Percentiles rank a stretch among this genome's conserved stretches.
Evolutionary conservation across 2,797 vertebrate species (phyloP).

Genomic region (Myotis planiceps): DNA sequence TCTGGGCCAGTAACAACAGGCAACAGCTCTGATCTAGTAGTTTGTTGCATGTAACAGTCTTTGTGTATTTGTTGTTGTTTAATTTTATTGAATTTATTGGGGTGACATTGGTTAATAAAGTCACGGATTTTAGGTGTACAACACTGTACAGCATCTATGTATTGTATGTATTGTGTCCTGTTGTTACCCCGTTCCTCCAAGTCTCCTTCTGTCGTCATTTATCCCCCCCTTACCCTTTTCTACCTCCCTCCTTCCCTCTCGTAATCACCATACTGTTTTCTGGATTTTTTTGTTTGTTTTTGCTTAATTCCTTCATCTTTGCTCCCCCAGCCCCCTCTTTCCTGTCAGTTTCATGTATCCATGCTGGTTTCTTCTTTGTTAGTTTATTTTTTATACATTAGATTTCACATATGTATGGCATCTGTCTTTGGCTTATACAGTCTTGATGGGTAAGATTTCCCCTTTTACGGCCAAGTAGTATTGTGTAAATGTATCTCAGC

Average conservation of each 20-base stretch:
- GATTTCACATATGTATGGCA: not conserved
- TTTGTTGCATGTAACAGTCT: no score
- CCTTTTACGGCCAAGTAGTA: not conserved
- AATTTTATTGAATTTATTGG: not conserved
- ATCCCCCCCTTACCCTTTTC: not conserved
- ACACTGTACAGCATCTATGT: not conserved
- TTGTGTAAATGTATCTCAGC: not conserved
- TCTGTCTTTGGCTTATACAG: not conserved
- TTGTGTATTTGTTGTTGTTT: not conserved
- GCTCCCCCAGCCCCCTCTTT: not conserved
- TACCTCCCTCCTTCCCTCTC: not conserved
- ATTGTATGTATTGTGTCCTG: not conserved
- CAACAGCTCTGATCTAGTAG: no score
- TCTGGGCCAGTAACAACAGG: not conserved
- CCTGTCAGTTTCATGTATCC: not conserved
- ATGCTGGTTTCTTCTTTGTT: not conserved
- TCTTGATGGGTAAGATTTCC: not conserved
- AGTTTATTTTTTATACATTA: not conserved
- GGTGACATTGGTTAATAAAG: not conserved
- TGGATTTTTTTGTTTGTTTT: not conserved
- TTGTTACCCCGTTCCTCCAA: no score
- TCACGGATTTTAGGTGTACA: not conserved
- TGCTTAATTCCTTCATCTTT: not conserved
- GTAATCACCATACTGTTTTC: not conserved
- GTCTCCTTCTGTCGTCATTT: not conserved